Base-by-base conservation (phyloP, 2,888 invertebrate species). In the Kryphioiulus occultus region DNA sequence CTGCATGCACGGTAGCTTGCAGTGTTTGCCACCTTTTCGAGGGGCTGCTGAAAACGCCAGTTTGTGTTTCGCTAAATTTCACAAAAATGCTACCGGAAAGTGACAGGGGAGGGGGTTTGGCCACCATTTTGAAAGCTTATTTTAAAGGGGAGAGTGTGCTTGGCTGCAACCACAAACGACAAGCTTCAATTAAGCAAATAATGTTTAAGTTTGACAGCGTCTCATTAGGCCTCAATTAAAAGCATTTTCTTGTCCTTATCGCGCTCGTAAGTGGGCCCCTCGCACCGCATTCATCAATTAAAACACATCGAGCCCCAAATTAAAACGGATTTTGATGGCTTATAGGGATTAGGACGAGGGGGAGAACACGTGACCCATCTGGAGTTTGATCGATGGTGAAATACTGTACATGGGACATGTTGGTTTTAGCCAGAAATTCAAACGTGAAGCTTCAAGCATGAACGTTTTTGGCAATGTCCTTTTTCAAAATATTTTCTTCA, bases 171-270 rank as follows among this genome's bases (percentile, higher is more conserved):
- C 32, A 10, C 83, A 35, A n/a, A 5, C 10, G 35, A 83, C 35
- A 35, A 17, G 83, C 83, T 83, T 30, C 35, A 30, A 83, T 83
- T 83, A 83, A 83, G 83, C 83, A 19, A 83, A 30, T 83, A 83
- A 83, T 83, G 30, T 19, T 35, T 83, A 35, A 26, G 39, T 42
- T 85, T 85, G 85, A 85, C 85, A 85, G 39, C 39, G n/a, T 10
- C 85, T 42, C 85, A 42, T 85, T 85, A 85, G 44, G 83, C 85
- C 39, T 85, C 85, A 85, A 85, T 85, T 85, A 85, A 85, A 85
- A 85, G 85, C 85, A 42, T 85, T 85, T 85, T 85, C 85, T 85
- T 35, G 26, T 42, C 42, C 85, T 42, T 85, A 42, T 85, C 19
- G 17, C 4, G 32, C 35, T 26, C 83, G 19, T 53, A 53, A 53